phyloP scores from a whole-genome alignment of 2,113 vertebrate species.

The Sialia sialis region DNA sequence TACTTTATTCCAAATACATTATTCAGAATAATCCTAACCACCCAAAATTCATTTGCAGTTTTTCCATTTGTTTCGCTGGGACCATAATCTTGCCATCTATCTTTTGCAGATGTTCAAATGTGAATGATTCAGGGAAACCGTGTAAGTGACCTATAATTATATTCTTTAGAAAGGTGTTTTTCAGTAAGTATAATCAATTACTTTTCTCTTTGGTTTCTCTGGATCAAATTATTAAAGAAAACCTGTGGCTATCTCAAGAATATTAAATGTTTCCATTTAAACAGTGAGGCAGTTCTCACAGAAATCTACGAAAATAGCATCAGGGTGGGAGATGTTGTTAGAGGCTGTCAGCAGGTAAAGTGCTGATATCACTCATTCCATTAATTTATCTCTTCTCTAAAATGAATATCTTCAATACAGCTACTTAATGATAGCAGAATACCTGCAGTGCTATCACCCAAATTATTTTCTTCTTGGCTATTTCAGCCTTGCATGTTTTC shows the following conservation, averaged over 20 bases:
- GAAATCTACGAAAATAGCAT: constrained; percentile 10
- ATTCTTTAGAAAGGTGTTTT: neutral
- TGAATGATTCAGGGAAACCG: neutral
- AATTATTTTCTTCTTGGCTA: neutral
- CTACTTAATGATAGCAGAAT: neutral
- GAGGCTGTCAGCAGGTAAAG: constrained; percentile 59
- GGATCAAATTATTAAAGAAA: constrained; percentile 51
- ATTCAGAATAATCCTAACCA: neutral
- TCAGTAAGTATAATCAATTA: neutral
- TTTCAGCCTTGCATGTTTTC: neutral
- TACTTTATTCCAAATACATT: neutral
- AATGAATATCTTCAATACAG: neutral
- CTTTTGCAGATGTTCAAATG: neutral
- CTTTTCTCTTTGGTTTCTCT: constrained; percentile 34
- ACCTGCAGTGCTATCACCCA: neutral
- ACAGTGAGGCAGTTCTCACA: constrained; percentile 38
- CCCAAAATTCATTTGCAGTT: neutral
- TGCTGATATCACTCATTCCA: neutral
- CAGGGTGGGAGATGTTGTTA: neutral
- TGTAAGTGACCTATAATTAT: neutral
- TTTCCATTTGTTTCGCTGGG: neutral
- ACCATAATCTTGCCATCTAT: neutral
- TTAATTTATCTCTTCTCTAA: neutral
- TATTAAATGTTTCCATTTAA: constrained; percentile 45
- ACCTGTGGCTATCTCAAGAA: constrained; percentile 54